Evolutionary conservation across 2,797 vertebrate species (phyloP).

Genomic region (Sebastes reedi): DNA sequence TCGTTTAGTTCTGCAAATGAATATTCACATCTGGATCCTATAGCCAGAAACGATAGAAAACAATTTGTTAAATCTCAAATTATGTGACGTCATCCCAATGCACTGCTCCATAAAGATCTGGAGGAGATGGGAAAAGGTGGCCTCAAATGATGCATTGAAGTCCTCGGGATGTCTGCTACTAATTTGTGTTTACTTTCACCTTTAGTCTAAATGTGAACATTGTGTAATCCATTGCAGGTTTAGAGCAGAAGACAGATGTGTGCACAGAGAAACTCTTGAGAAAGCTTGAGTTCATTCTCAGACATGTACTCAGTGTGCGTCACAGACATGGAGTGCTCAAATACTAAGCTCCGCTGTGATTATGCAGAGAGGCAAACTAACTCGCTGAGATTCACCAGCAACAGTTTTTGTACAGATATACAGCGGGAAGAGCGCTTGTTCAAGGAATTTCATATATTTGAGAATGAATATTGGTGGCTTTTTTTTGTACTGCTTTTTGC

Average conservation of each 20-base stretch:
- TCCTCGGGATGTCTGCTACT: constrained; percentile 32
- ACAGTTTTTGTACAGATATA: constrained; percentile 20
- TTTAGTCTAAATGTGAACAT: constrained; percentile 27
- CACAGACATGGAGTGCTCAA: not conserved
- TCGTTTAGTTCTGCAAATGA: constrained; percentile 50
- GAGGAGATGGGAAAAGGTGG: constrained; percentile 47
- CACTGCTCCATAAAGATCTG: constrained; percentile 49
- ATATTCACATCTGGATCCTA: constrained; percentile 69
- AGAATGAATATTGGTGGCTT: not conserved
- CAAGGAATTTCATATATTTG: constrained; percentile 1
- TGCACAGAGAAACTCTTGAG: not conserved
- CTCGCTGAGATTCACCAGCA: constrained; percentile 12
- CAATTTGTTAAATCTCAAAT: constrained; percentile 55
- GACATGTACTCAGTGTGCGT: not conserved
- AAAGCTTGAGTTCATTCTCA: constrained; percentile 20
- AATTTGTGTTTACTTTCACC: constrained; percentile 57
- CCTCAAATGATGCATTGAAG: constrained; percentile 27
- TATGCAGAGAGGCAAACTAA: constrained; percentile 29
- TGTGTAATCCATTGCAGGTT: constrained; percentile 20
- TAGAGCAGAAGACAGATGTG: constrained; percentile 21
- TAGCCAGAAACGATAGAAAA: constrained; percentile 65
- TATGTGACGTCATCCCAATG: constrained; percentile 57
- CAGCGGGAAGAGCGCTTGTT: not conserved
- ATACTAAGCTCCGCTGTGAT: constrained; percentile 34
- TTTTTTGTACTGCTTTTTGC: not conserved